A percentile compares a stretch with the other conserved stretches of the same genome.
These are phyloP conservation scores for Cossypha dichroa DNA, from an alignment of 2,797 vertebrate genomes.

Conservation along the genomic window DNA sequence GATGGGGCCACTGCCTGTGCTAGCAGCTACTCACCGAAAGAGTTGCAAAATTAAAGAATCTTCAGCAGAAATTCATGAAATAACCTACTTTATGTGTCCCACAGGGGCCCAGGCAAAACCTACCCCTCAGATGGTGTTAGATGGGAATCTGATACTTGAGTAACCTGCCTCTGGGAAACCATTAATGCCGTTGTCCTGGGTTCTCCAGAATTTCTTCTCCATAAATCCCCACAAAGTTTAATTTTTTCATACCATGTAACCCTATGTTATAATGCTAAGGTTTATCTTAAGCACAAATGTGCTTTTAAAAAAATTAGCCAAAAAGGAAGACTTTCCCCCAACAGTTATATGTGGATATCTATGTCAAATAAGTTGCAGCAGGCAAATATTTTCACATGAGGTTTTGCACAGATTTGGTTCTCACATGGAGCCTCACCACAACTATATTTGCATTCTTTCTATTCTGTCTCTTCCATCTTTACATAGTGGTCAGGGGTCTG, in stretches of 20 bases:
- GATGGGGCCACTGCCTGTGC: background rate
- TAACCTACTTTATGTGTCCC: rapidly evolving
- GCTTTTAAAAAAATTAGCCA: background rate
- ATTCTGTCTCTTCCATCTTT: background rate
- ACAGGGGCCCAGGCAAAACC: background rate
- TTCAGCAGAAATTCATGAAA: background rate
- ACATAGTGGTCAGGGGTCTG: background rate
- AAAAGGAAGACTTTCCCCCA: background rate
- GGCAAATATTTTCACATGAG: background rate
- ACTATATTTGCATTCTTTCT: background rate
- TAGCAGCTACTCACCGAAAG: background rate
- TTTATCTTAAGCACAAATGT: background rate
- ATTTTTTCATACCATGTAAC: background rate
- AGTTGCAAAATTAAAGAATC: background rate
- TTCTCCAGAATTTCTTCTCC: background rate
- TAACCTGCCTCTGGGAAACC: background rate
- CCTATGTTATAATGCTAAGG: background rate
- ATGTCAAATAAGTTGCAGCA: background rate
- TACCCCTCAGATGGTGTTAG: background rate
- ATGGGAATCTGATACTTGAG: background rate
- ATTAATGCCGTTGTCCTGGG: background rate
- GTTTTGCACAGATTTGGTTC: background rate
- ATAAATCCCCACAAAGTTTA: background rate
- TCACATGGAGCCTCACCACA: background rate
- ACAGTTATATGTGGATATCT: background rate